A percentile compares a stretch with the other conserved stretches of the same genome.
These are phyloP conservation scores for honey bee (Apis mellifera) DNA, from an alignment of 1,140 invertebrate species.

Conservation along the genomic window Amel_HAv3.1 CM009941.2:188001-188500, in stretches of 20 bases:
- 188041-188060: slow-evolving; percentile 77
- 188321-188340: background rate
- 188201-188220: too few species aligned
- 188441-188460: background rate
- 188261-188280: slow-evolving; percentile 70
- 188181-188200: slow-evolving; percentile 1
- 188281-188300: slow-evolving; percentile 71
- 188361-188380: background rate
- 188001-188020: background rate
- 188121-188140: slow-evolving; percentile 75
- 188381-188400: too few species aligned
- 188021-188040: slow-evolving; percentile 65
- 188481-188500: too few species aligned
- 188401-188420: too few species aligned
- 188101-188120: slow-evolving; percentile 78
- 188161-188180: slow-evolving; percentile 2
- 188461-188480: background rate
- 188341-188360: background rate
- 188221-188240: slow-evolving; percentile 49
- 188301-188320: slow-evolving; percentile 47
- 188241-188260: slow-evolving; percentile 62
- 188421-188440: too few species aligned
- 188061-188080: slow-evolving; percentile 78
- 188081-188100: slow-evolving; percentile 79
- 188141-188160: slow-evolving; percentile 39